Base-by-base conservation (phyloP, 2,888 invertebrate species). In the Nowickia ferox region DNA sequence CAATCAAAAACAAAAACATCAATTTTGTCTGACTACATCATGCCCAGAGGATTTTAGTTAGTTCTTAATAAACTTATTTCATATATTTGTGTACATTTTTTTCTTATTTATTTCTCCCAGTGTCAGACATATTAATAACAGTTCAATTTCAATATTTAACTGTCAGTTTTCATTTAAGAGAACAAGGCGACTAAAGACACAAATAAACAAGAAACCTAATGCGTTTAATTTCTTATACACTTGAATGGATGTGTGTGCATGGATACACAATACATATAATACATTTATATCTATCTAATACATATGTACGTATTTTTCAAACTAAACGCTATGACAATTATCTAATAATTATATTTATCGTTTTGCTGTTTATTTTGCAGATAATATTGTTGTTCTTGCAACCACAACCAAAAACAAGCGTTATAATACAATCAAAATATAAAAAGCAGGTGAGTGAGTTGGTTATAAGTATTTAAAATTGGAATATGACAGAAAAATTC, bases 121-220 rank as follows among this genome's bases (percentile, higher is more conserved):
- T 30, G 30, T 15, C 53, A 71, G 63, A 57, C 46, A 65, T 65
- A 71, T 71, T 83, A 82, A 77, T 83, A 57, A 83, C 71, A 83
- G 71, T 77, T 83, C 77, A 76, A 83, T 51, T 72, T 83, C 51
- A 71, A 83, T 65, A 71, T 68, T 68, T 44, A 77, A 83, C 76
- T 83, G 82, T 71, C 82, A 83, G 71, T 77, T 82, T 82, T 76
- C 63, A 71, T 65, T 71, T 76, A 65, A 75, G 46, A 15, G 0
- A 42, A 57, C 22, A 57, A 15, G 30, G 30, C 30, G 6, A 30
- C 30, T 30, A 6, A 30, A 30, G 30, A 30, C 30, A 30, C 30
- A 30, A 8, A 17, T 3, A 40, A 19, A 74, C 13, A 53, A 17
- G 15, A n/a, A 30, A 44, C 17, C 30, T 5, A 30, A 30, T 30